These are phyloP conservation scores for Mola mola DNA, from an alignment of 2,113 vertebrate genomes.

Conservation along the genomic window DNA sequence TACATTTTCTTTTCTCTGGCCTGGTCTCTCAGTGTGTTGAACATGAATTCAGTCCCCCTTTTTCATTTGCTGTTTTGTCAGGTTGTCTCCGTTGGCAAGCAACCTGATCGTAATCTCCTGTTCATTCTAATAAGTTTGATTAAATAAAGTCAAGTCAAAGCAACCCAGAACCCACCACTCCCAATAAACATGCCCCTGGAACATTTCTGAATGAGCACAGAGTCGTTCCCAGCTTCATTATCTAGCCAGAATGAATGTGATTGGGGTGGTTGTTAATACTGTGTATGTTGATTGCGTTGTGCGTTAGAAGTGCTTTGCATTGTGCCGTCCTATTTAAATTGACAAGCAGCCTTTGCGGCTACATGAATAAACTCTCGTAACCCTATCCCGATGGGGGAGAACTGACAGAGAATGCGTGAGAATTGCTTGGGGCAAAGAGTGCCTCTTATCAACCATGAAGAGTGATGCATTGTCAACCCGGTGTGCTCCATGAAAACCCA, in stretches of 20 bases:
- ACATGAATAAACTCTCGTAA: conserved; percentile 55
- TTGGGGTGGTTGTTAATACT: conserved; percentile 48
- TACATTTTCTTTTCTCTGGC: too few species aligned
- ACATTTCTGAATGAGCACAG: conserved; percentile 63
- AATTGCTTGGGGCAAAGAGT: conserved; percentile 37
- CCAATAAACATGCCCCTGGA: conserved; percentile 56
- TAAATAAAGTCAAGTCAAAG: conserved; percentile 29
- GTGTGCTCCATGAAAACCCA: conserved; percentile 34
- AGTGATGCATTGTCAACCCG: conserved; percentile 50
- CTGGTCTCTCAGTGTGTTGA: too few species aligned
- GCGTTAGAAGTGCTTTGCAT: conserved; percentile 46
- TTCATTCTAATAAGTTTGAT: conserved; percentile 42
- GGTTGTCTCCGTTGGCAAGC: conserved; percentile 2
- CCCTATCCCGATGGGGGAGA: conserved; percentile 19
- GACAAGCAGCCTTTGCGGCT: conserved; percentile 64
- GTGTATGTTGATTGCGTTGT: conserved; percentile 57
- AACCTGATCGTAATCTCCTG: conserved; percentile 35
- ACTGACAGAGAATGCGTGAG: conserved; percentile 41
- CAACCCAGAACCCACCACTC: conserved; percentile 4
- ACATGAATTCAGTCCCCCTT: too few species aligned
- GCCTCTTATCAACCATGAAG: conserved; percentile 48
- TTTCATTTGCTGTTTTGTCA: neutral
- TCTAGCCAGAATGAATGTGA: conserved; percentile 36
- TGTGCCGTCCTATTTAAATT: conserved; percentile 59
- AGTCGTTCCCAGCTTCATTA: conserved; percentile 58